Evolutionary conservation across 2,797 vertebrate genomes (phyloP).

Genomic region (Phalanger gymnotis): DNA sequence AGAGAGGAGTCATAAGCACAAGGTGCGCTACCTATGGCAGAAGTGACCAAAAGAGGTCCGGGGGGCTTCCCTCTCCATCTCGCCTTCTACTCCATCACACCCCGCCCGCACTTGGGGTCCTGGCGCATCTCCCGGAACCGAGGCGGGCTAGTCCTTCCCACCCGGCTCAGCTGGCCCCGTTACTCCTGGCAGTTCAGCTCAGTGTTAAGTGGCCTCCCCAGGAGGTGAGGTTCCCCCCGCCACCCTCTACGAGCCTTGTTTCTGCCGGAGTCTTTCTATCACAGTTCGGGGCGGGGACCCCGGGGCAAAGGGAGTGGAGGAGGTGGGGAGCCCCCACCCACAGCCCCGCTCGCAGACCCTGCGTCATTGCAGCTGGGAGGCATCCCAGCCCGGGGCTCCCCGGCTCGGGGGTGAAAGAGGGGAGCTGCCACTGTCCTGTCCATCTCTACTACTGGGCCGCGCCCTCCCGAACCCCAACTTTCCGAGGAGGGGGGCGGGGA

Average conservation of each 20-base stretch:
- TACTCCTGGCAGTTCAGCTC: slow-evolving; percentile 63
- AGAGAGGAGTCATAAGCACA: neutral
- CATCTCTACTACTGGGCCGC: neutral
- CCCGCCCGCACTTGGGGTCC: neutral
- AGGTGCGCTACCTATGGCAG: neutral
- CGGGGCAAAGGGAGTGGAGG: too few relatives aligned
- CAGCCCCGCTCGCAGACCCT: neutral
- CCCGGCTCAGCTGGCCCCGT: neutral
- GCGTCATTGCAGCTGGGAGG: neutral
- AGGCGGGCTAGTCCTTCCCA: neutral
- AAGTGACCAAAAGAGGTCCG: neutral
- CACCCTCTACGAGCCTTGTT: slow-evolving; percentile 30
- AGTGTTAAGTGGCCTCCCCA: neutral
- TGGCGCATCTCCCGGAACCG: neutral
- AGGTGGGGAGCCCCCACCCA: neutral
- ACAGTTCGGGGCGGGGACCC: neutral
- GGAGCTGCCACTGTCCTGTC: neutral
- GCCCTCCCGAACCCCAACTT: neutral
- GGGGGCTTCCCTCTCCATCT: neutral
- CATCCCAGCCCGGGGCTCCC: neutral
- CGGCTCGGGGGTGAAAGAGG: neutral
- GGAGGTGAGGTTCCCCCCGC: neutral
- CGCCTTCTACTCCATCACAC: neutral
- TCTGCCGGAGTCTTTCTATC: slow-evolving; percentile 36
- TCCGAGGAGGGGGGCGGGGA: neutral